Evolutionary conservation across 2,888 invertebrate genomes (phyloP).

Genomic region (Frankliniella intonsa): DNA sequence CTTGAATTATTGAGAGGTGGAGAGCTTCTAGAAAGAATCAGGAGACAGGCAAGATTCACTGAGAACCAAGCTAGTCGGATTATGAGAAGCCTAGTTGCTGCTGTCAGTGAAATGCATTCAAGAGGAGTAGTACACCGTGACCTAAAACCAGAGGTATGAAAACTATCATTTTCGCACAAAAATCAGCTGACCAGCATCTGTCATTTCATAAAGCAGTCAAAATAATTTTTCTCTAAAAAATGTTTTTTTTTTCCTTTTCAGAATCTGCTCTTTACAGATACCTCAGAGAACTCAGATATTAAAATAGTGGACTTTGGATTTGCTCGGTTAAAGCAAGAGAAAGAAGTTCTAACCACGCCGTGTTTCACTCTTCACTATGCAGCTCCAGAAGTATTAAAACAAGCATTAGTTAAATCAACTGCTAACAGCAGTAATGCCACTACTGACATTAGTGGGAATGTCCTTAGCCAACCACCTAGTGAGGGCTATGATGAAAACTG

Average conservation of each 20-base stretch:
- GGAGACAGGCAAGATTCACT: conserved; percentile 61
- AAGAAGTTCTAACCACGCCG: conserved; percentile 67
- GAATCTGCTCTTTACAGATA: conserved; percentile 55
- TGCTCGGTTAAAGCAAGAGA: conserved; percentile 67
- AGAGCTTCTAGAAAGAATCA: conserved; percentile 67
- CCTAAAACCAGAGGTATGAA: conserved; percentile 80
- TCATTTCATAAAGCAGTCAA: conserved; percentile 16
- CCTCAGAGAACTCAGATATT: conserved; percentile 57
- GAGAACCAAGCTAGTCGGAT: conserved; percentile 76
- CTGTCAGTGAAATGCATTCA: conserved; percentile 79
- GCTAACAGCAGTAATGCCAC: conserved; percentile 41
- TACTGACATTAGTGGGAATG: conserved; percentile 38
- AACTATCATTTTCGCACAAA: background rate
- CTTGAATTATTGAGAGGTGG: conserved; percentile 81
- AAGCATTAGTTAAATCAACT: conserved; percentile 46
- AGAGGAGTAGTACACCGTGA: conserved; percentile 86
- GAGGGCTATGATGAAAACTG: conserved; percentile 84
- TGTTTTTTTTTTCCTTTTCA: conserved; percentile 32
- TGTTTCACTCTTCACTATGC: conserved; percentile 94
- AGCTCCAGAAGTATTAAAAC: conserved; percentile 85
- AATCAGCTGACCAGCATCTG: background rate
- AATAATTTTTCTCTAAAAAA: conserved; percentile 18
- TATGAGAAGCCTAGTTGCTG: conserved; percentile 74
- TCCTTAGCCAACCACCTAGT: background rate
- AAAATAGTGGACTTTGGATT: conserved; percentile 97